Base-by-base conservation (phyloP, 2,888 invertebrate genomes). In the Cerceris rybyensis region DNA sequence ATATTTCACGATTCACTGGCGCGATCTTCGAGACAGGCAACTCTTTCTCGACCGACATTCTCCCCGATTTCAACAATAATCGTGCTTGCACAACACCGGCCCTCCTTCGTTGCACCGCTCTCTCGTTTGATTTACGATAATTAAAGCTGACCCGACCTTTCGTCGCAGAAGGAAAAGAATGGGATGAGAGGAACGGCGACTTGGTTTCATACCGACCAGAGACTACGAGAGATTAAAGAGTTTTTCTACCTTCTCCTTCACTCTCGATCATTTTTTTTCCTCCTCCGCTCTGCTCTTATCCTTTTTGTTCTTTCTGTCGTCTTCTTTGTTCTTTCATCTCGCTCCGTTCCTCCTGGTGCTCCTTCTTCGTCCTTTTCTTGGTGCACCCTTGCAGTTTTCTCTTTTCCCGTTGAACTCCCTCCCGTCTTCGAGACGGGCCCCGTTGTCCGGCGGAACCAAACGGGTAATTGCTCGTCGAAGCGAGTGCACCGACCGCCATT, bases 91-190 rank as follows among this genome's bases (percentile, higher is more conserved):
- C 84, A 86, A 85, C 76, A 63, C 50, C 70, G 80, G 74, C 70
- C 79, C 78, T 73, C 64, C 75, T 70, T 61, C 75, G 77, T 70
- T 70, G 80, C 83, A 78, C 80, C 84, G 77, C 82, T 81, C 86
- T 85, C 87, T 81, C 90, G 84, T 90, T 90, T 90, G 90, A 90
- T 90, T 90, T 90, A 90, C 88, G 90, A 90, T 90, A 90, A 90
- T 90, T 90, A 90, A 90, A 90, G 88, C 87, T 88, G 90, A 90
- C 90, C 90, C 87, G 90, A 90, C 90, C 90, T 90, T 88, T 90
- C 87, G 88, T 88, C 89, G 84, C 82, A 69, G 81, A 63, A 43
- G 61, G 49, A 70, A 80, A 80, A 71, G 77, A 80, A 65, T 60
- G 67, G 65, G 68, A 63, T 9, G 16, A 64, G 43, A 61, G 50